Evolutionary conservation across 2,113 vertebrate genomes (phyloP).

Genomic region (Emberiza fucata): DNA sequence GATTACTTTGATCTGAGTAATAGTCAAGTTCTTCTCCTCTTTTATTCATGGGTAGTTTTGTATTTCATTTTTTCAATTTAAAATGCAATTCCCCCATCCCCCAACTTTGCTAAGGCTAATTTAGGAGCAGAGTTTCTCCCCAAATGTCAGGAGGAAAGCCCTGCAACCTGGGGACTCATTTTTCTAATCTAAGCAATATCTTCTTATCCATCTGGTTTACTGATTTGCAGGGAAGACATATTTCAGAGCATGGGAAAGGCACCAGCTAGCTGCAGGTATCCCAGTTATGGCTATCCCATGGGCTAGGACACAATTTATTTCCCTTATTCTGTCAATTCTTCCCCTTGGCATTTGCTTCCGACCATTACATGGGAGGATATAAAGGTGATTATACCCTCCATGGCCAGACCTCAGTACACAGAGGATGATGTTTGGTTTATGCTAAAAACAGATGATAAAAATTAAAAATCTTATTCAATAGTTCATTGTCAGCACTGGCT

Average conservation of each 20-base stretch:
- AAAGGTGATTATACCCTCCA: not conserved
- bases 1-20: constrained; percentile 53
- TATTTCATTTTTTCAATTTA: constrained; percentile 7
- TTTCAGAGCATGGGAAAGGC: not conserved
- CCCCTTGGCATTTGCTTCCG: not conserved
- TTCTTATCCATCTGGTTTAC: not conserved
- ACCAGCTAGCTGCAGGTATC: not conserved
- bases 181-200: not conserved
- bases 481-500: not conserved
- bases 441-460: not conserved
- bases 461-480: not conserved
- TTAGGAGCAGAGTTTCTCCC: not conserved
- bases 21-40: constrained; percentile 8
- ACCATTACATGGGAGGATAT: not conserved
- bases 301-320: not conserved
- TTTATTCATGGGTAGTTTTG: not conserved
- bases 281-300: not conserved
- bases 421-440: not conserved
- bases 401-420: not conserved
- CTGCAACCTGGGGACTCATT: not conserved
- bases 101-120: not conserved
- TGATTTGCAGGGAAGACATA: not conserved
- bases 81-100: not conserved
- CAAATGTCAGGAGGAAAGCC: not conserved
- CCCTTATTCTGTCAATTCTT: not conserved